Evolutionary conservation across 2,797 vertebrate genomes (phyloP), one percentile per base, ranked within the genome.

Genomic region (Streptopelia turtur): DNA sequence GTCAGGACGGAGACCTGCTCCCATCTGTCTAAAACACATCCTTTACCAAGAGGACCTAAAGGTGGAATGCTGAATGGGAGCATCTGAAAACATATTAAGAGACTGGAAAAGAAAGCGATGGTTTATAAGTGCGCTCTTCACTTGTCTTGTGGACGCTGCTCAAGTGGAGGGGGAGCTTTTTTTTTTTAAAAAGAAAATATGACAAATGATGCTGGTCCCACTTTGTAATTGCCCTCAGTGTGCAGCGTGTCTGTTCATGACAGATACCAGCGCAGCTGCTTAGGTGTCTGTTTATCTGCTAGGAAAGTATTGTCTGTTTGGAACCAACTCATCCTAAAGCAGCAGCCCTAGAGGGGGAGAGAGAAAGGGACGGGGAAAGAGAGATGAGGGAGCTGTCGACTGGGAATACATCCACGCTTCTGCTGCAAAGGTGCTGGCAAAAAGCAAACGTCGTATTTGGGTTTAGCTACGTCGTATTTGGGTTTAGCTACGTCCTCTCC

Each of bases 271-370:
- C 22, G 31, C 94, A 82, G 95, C 87, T 87, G 90, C 90, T 93
- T 83, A 94, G 89, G 96, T 97, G 94, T 83, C 89, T 28, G 5
- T 91, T 97, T 96, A 96, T 97, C 96, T 97, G 87, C 94, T 87
- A 71, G 66, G 35, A 88, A 97, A 96, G 85, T 69, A 86, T 52
- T 93, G 94, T 86, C 85, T 92, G 0, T 57, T 97, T 97, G 95
- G 95, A 97, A 94, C 69, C 81, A 90, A 88, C 82, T 96, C 95
- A 93, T 96, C 76, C 90, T 90, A 65, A 89, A 96, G 57, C 61
- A 92, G 83, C 47, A 94, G 87, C 80, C 72, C 68, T 87, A 81
- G 80, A 97, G 61, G 53, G 31, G 24, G n/a, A 57, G 55, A 84
- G 49, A 25, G 22, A 50, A 90, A 86, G 24, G 47, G 60, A 30